These are phyloP conservation scores for Ditylenchus dipsaci DNA, from an alignment of 1,140 invertebrate species.

Conservation along the genomic window DNA sequence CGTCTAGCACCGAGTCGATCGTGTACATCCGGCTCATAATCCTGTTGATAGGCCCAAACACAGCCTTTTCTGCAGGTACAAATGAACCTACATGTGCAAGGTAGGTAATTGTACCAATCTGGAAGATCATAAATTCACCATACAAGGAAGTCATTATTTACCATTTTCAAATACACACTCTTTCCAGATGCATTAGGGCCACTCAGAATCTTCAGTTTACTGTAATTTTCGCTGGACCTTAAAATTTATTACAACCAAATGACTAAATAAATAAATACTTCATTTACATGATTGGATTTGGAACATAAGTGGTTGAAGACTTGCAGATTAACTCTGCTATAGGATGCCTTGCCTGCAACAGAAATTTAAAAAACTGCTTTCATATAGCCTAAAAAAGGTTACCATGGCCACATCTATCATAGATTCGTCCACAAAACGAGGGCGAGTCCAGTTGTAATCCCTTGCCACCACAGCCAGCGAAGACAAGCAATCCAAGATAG, in stretches of 20 bases:
- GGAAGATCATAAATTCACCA: neutral
- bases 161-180: constrained; percentile 81
- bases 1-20: constrained; percentile 71
- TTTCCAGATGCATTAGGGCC: constrained; percentile 87
- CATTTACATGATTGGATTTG: constrained; percentile 46
- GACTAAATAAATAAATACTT: neutral
- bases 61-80: constrained; percentile 74
- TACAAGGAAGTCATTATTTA: constrained; percentile 47
- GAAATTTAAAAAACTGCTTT: too few relatives aligned
- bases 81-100: constrained; percentile 82
- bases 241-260: constrained; percentile 18
- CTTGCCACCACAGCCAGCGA: constrained; percentile 48
- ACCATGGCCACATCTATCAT: constrained; percentile 38
- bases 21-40: constrained; percentile 73
- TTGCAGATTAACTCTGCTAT: constrained; percentile 37
- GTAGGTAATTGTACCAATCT: constrained; percentile 70
- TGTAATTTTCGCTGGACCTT: constrained; percentile 53
- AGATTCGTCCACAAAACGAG: constrained; percentile 47
- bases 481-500: constrained; percentile 49
- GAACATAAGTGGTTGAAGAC: constrained; percentile 23
- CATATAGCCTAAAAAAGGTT: neutral
- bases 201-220: constrained; percentile 73
- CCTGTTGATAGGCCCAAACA: constrained; percentile 69
- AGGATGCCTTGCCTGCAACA: constrained; percentile 40
- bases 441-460: constrained; percentile 52